phyloP scores from a whole-genome alignment of 2,888 invertebrate genomes.

The Chaetogeoica ovagalla region DNA sequence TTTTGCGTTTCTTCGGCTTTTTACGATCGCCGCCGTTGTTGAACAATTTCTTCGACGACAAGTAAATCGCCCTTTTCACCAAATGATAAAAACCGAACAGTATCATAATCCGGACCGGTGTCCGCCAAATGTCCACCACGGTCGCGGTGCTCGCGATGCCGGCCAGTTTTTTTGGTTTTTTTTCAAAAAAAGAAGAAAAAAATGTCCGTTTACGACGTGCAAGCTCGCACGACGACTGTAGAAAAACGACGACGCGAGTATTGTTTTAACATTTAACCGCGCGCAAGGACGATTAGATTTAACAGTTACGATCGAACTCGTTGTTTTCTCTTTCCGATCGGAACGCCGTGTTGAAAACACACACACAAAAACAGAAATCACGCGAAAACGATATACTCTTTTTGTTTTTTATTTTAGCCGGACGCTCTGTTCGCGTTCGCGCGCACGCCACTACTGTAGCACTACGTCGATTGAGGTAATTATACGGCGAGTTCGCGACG shows the following conservation, averaged over 20 bases:
- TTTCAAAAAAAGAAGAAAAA: no score
- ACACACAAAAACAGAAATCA: no score
- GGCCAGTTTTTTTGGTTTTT: constrained; percentile 16
- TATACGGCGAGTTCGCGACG: no score
- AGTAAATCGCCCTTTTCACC: constrained; percentile 38
- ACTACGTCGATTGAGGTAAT: no score
- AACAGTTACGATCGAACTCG: no score
- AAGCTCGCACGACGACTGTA: background rate
- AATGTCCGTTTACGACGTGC: background rate
- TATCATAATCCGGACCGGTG: constrained; percentile 51
- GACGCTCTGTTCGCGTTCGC: no score
- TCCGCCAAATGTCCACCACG: constrained; percentile 22
- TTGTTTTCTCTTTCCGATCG: background rate
- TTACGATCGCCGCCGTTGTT: constrained; percentile 42
- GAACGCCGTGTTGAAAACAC: no score
- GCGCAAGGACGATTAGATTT: no score
- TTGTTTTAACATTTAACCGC: background rate
- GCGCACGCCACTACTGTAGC: no score
- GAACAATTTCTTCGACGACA: constrained; percentile 48
- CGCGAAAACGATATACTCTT: no score
- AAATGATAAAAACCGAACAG: constrained; percentile 43
- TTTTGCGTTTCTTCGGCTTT: constrained; percentile 42
- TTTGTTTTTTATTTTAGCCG: no score
- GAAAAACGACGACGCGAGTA: background rate
- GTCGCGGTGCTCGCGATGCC: background rate